Evolutionary conservation across 2,888 invertebrate species (phyloP), one percentile per base, ranked within the genome.

Genomic region (Troides oblongomaculatus): DNA sequence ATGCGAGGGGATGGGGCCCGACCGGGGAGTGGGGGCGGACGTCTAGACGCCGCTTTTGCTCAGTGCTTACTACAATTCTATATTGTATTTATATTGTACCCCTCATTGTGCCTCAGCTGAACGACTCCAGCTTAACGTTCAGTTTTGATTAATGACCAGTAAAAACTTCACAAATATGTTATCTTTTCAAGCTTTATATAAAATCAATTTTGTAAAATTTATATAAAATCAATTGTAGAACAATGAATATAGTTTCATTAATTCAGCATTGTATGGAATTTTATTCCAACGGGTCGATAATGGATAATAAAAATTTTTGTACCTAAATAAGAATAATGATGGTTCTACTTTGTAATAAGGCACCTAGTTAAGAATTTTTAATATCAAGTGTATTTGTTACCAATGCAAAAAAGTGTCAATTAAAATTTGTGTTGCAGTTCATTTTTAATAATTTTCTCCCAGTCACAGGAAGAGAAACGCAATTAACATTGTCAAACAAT

Each of bases 41-140:
- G 90, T 92, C 91, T 90, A 90, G 90, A 91, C 90, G 84, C 80
- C 80, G 79, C 79, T 71, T 72, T 62, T 62, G 59, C 62, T 30
- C 63, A 30, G 67, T 67, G 71, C 74, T 66, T 67, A 72, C 74
- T 75, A 77, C 77, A 81, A 80, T 57, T 21, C 6, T 82, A 77
- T 85, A 81, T 80, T 81, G 83, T 84, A 82, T 83, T 86, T 85
- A 83, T 85, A 84, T 86, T 83, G 83, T 82, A 78, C 79, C 74
- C 30, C 78, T 81, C 78, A 84, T 87, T 84, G 83, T 78, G 73
- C 72, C 58, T 58, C 68, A 63, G 60, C 66, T 65, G 69, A 69
- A 56, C 64, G 61, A 56, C 77, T 43, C 56, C 62, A 53, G 46
- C 63, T 67, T 71, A 69, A 68, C 73, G 71, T 68, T 71, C 65